Evolutionary conservation across 2,888 invertebrate genomes (phyloP), one percentile per base, ranked within the genome.

Genomic region (Tridacna gigas): DNA sequence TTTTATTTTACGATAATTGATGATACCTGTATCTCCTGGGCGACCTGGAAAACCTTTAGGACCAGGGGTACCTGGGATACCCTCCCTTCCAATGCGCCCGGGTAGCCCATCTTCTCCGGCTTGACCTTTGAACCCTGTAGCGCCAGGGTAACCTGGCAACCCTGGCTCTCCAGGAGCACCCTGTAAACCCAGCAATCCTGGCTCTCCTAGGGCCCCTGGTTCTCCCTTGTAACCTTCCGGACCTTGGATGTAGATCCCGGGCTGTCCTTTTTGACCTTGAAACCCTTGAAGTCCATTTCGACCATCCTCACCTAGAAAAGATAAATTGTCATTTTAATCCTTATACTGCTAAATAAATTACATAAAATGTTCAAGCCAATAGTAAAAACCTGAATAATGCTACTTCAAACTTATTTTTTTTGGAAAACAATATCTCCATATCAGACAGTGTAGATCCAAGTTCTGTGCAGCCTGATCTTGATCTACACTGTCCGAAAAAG

Each of bases 71-170:
- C 86, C 86, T 15, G 67, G 77, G 0, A 73, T 28, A 22, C 89
- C 89, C 37, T 82, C 80, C n/a, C 63, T 13, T 11, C 86, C 89
- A 66, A 22, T 45, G 15, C 56, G 18, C n/a, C 89, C 86, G 26
- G 48, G 71, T 0, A 67, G 26, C 15, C 88, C 88, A 60, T 25
- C 47, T 13, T 45, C 37, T 48, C 88, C 88, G 37, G 66, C 69
- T n/a, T 77, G 18, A 61, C 89, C 89, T 60, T 90, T 82, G 65
- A 84, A 71, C 73, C 93, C 93, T 20, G 86, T 77, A 11, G 79
- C 60, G 48, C 93, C 93, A 63, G 91, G 91, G n/a, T 90, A 88
- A 60, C 91, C 92, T 4, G 88, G 88, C 26, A 88, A 77, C 2
- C 88, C 88, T 65, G 79, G 82, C n/a, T 79, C 63, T 20, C 87